These are phyloP conservation scores for Brachionus asplanchnoidis DNA, from an alignment of 1,140 invertebrate species.

Conservation along the genomic window DNA sequence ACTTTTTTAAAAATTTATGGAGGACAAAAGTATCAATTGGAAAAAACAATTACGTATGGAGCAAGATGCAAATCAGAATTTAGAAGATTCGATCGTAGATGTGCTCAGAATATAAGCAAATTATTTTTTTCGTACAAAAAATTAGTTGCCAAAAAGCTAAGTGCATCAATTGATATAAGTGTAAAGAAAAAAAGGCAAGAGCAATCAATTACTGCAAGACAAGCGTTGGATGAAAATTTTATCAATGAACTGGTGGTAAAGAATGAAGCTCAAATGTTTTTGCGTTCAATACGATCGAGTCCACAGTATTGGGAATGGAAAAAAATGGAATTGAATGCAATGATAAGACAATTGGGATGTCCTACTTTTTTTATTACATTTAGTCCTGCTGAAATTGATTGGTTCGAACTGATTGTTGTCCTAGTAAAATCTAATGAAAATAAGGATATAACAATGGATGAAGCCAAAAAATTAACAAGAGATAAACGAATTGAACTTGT, in stretches of 20 bases:
- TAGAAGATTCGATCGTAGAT: not conserved
- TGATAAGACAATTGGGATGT: not conserved
- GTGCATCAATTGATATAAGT: not conserved
- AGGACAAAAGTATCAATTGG: too few species aligned
- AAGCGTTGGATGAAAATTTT: not conserved
- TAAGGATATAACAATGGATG: too few species aligned
- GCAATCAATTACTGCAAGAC: not conserved
- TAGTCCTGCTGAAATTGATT: not conserved
- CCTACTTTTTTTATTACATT: too few species aligned
- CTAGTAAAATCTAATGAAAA: not conserved
- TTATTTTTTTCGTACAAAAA: not conserved
- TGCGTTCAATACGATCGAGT: not conserved
- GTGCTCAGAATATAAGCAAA: not conserved
- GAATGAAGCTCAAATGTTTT: not conserved
- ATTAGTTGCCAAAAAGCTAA: not conserved
- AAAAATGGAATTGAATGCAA: not conserved
- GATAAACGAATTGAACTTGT: too few species aligned
- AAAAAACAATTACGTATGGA: not conserved
- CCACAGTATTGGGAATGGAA: too few species aligned
- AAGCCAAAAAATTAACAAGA: too few species aligned
- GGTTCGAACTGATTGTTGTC: not conserved
- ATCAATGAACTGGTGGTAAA: not conserved
- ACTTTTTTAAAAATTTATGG: not conserved
- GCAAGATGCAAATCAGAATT: not conserved
- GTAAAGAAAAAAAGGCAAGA: not conserved